Evolutionary conservation across 2,888 invertebrate genomes (phyloP).

Genomic region (Eudemis profundana): DNA sequence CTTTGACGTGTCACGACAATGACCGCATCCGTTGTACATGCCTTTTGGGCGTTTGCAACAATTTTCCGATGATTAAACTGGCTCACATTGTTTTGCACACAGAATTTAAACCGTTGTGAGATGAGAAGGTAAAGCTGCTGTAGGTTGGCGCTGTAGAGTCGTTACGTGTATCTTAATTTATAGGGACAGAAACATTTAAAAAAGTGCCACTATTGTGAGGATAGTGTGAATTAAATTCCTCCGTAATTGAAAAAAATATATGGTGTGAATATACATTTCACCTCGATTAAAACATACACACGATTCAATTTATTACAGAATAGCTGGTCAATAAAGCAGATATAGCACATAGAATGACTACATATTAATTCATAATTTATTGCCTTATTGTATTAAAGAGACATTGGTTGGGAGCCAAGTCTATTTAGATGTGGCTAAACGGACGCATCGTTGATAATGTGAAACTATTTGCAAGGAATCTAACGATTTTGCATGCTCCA

Average conservation of each 20-base stretch:
- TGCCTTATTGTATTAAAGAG: constrained; percentile 18
- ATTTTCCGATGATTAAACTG: constrained; percentile 29
- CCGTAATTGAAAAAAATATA: no score
- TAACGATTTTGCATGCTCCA: background rate
- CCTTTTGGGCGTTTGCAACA: constrained; percentile 43
- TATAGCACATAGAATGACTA: no score
- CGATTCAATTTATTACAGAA: no score
- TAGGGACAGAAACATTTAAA: no score
- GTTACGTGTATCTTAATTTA: background rate
- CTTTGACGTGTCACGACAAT: constrained; percentile 49
- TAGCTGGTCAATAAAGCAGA: no score
- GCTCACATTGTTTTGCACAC: constrained; percentile 5
- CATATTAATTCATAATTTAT: constrained; percentile 25
- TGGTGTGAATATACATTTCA: no score
- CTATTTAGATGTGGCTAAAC: constrained; percentile 29
- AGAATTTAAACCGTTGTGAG: background rate
- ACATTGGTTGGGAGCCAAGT: constrained; percentile 39
- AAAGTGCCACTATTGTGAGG: no score
- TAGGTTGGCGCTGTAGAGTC: background rate
- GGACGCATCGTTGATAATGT: constrained; percentile 21
- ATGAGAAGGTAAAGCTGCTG: background rate
- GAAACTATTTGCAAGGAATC: constrained; percentile 7
- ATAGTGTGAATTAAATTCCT: no score
- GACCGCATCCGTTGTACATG: constrained; percentile 38
- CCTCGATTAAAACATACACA: no score